Conservation (phyloP, 2,113 vertebrate genomes). For the Hyla sarda region DNA sequence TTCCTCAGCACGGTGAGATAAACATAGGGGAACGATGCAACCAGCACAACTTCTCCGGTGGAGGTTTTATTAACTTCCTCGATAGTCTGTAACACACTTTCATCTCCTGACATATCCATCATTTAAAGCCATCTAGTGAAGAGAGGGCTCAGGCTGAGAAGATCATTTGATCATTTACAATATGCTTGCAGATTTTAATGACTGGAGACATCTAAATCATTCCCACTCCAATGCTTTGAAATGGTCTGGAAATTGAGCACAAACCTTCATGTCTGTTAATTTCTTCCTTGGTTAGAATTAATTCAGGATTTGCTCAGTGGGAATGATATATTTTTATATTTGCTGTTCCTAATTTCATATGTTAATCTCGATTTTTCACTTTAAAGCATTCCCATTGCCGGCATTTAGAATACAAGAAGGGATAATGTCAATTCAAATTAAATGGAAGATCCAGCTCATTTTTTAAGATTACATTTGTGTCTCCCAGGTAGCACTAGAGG, state of each 20-base stretch:
- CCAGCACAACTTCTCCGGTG: neutral
- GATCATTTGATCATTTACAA: slow-evolving; percentile 37
- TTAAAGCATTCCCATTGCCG: neutral
- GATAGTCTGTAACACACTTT: neutral
- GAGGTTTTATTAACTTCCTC: slow-evolving; percentile 1
- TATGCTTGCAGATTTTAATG: slow-evolving; percentile 46
- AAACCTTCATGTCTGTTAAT: slow-evolving; percentile 34
- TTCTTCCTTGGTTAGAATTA: slow-evolving; percentile 42
- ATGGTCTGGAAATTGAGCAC: slow-evolving; percentile 43
- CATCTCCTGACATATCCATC: slow-evolving; percentile 31
- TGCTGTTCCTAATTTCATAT: slow-evolving; percentile 31
- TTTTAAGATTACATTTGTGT: neutral
- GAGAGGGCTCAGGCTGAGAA: slow-evolving; percentile 5
- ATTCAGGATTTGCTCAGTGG: slow-evolving; percentile 32
- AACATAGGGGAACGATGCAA: neutral
- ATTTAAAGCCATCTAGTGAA: slow-evolving; percentile 21
- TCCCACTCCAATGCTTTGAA: slow-evolving; percentile 39
- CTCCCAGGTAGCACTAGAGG: neutral
- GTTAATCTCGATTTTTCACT: slow-evolving; percentile 38
- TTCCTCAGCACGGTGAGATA: neutral
- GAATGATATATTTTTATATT: slow-evolving; percentile 46
- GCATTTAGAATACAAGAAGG: neutral
- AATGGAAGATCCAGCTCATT: neutral
- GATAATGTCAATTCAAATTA: neutral
- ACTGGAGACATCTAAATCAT: slow-evolving; percentile 46